Base-by-base conservation (phyloP, 2,113 vertebrate species). In the Machaerirhynchus nigripectus region DNA sequence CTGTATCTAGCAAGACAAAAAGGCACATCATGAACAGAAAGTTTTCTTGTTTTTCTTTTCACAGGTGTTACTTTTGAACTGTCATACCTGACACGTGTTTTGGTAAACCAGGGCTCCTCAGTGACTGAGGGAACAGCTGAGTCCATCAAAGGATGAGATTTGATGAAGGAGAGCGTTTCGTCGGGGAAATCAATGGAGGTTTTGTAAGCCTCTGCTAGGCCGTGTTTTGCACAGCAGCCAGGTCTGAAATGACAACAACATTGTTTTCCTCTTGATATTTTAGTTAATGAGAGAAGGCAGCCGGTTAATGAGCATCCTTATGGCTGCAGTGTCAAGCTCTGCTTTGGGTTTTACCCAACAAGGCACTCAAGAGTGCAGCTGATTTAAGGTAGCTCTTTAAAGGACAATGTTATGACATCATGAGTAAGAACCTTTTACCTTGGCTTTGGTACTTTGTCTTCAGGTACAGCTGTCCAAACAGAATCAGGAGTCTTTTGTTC, bases 31-130 rank as follows among this genome's bases (percentile, higher is more conserved):
- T 59, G 90, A 91, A 30, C 26, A 65, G 35, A 2, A 1, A 3
- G 4, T 63, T 61, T 71, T 28, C 76, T 70, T 50, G 20, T 63
- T 88, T 67, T 67, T 31, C 11, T 77, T 83, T 47, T 49, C 40
- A 60, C 23, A 35, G 4, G 15, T 4, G 4, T 68, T 40, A 39
- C 16, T 68, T 79, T 20, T 39, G 46, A 15, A 7, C 5, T 8
- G 24, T 24, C 95, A 80, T 98, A 99, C 99, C 99, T 99, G 98
- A 99, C 99, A 49, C 99, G 98, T 14, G 99, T 99, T 98, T 99
- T 99, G 46, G 99, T 99, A 98, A 99, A 99, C 99, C 99, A 99
- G 19, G 99, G 99, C 96, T 99, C 99, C 8, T 99, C 99, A 26
- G 98, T 97, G 19, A 99, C 97, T 30, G 99, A 99, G 5, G 99